Evolutionary conservation across 2,797 vertebrate genomes (phyloP), one percentile per base, ranked within the genome.

Genomic region (Cyclopterus lumpus): DNA sequence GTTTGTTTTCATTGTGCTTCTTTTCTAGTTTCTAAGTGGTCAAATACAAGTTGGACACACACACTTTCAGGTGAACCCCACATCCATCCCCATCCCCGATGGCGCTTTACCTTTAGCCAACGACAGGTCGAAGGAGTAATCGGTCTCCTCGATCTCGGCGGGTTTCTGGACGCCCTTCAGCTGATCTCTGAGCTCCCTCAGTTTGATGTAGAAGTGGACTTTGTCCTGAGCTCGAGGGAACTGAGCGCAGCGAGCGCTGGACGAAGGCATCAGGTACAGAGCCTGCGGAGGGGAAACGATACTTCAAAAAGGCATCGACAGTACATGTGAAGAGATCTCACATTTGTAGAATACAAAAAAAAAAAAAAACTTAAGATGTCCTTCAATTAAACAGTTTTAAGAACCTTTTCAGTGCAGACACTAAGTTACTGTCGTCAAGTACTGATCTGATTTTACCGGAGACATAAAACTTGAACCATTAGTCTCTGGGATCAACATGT

Each of bases 181-280:
- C 32, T 98, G 93, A 79, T 99, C 96, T 77, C 97, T 81, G 36
- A 99, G 93, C 73, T 99, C 98, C 82, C 96, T 94, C 81, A 99
- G 94, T 73, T 98, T 99, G 88, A 99, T 99, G 88, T 99, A 99
- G 91, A 98, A 99, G 92, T 99, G 97, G 11, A 99, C 98, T 91
- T 99, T 99, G 89, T 99, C 98, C 93, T 99, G 98, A 49, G 98
- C 98, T 0, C 98, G 96, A 26, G 98, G 98, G 86, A 99, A 99
- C 94, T 99, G 98, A 66, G 98, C 98, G 81, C 98, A 99, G 2
- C 98, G 95, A 11, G 98, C 97, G 26, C 98, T 99, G 68, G 98
- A 99, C 0, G 98, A 99, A 0, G 98, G 98, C 98, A 99, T 99
- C 80, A 99, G 95, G 0, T 96, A 99, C 90, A 97, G 95, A 8